Evolutionary conservation across 2,888 invertebrate species (phyloP).

Genomic region (Capitulum mitella): DNA sequence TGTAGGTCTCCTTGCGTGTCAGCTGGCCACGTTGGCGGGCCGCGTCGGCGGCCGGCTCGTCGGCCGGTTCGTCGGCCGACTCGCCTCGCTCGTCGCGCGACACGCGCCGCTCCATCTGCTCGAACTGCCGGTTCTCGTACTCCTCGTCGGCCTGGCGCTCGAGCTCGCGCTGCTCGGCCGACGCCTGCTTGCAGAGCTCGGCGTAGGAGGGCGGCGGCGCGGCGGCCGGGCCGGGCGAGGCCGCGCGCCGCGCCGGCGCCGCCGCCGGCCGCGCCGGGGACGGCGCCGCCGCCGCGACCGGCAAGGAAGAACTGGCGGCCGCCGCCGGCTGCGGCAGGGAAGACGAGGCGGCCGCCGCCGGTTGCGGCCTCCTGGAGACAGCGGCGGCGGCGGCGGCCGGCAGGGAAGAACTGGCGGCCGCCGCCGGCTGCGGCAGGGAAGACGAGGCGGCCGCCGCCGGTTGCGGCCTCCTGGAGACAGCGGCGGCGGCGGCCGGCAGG

Average conservation of each 20-base stretch:
- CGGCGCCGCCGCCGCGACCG: neutral
- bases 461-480: too few relatives aligned
- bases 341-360: neutral
- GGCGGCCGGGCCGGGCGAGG: neutral
- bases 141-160: neutral
- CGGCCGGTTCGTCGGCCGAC: neutral
- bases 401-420: too few relatives aligned
- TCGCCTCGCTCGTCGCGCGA: neutral
- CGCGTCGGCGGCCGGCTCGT: neutral
- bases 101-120: neutral
- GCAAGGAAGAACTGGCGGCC: neutral
- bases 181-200: neutral
- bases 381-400: too few relatives aligned
- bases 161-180: neutral
- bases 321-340: neutral
- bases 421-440: too few relatives aligned
- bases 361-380: too few relatives aligned
- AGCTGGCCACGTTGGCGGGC: too few relatives aligned
- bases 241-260: neutral
- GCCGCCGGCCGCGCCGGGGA: neutral
- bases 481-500: too few relatives aligned
- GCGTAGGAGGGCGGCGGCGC: neutral
- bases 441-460: too few relatives aligned
- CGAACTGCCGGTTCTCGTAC: neutral
- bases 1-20: neutral